phyloP scores from a whole-genome alignment of 35 echinoderm and acorn worm genomes.

The Heliocidaris erythrogramma region DNA sequence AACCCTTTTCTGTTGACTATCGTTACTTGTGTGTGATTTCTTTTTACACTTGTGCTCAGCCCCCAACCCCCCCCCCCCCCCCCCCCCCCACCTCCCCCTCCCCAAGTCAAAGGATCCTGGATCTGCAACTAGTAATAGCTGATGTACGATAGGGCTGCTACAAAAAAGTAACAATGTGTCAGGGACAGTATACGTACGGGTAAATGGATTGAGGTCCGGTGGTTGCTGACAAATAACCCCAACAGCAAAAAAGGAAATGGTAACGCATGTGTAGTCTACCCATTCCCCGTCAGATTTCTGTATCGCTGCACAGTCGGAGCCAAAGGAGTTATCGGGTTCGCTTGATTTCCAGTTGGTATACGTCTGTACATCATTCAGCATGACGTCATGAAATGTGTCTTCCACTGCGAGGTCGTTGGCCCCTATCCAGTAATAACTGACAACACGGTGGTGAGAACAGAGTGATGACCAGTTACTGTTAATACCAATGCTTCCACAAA shows the following conservation, averaged over 20 bases:
- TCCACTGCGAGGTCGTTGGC: not conserved
- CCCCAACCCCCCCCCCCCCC: too few species aligned
- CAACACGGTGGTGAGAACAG: not conserved
- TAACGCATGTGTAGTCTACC: not conserved
- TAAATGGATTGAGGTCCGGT: not conserved
- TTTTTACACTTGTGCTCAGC: too few species aligned
- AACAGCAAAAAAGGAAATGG: not conserved
- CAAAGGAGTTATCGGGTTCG: not conserved
- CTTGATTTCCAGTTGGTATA: not conserved
- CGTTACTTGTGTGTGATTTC: too few species aligned
- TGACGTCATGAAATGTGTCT: not conserved
- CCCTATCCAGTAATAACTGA: not conserved
- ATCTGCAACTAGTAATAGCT: too few species aligned
- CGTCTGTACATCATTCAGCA: not conserved
- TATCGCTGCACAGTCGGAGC: not conserved
- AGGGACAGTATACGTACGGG: not conserved
- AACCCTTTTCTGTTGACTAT: too few species aligned
- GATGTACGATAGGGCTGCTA: too few species aligned
- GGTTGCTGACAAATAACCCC: not conserved
- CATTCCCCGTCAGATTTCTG: not conserved
- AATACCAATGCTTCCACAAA: too few species aligned
- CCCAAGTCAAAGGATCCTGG: too few species aligned
- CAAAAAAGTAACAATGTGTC: too few species aligned
- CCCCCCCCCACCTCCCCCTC: too few species aligned
- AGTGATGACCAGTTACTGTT: too few species aligned